A percentile compares a stretch with the other conserved stretches of the same genome.
Conservation (phyloP, 1,140 invertebrate species). For the Cotesia typhae region DNA sequence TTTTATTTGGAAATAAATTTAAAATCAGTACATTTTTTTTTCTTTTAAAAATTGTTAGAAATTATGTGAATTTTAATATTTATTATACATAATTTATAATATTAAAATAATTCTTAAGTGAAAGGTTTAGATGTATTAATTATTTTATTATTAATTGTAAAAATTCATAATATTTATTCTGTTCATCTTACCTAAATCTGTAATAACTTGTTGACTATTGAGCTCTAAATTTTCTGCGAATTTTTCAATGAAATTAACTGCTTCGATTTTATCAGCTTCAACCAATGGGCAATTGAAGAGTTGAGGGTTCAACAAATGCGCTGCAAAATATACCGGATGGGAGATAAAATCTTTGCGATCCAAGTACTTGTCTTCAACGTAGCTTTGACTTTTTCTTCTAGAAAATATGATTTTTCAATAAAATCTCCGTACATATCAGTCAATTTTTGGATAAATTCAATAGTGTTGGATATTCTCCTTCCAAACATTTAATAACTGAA, state of each 20-base stretch:
- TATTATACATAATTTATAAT: too few species aligned
- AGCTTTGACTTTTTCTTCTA: background rate
- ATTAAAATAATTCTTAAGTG: too few species aligned
- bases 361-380: background rate
- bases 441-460: background rate
- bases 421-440: background rate
- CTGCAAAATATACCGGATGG: constrained; percentile 18
- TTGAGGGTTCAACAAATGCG: constrained; percentile 20
- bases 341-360: constrained; percentile 6
- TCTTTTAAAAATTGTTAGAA: too few species aligned
- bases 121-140: too few species aligned
- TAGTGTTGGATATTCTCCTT: constrained; percentile 17
- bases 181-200: constrained; percentile 4
- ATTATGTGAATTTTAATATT: too few species aligned
- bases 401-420: constrained; percentile 6
- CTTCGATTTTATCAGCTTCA: constrained; percentile 12
- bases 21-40: background rate
- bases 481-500: constrained; percentile 8
- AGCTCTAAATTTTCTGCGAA: background rate
- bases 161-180: too few species aligned
- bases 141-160: too few species aligned
- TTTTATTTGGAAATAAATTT: too few species aligned
- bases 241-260: background rate
- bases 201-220: background rate
- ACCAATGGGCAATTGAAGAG: background rate